phyloP scores from a whole-genome alignment of 1,140 invertebrate genomes.

The Diuraphis noxia region DNA sequence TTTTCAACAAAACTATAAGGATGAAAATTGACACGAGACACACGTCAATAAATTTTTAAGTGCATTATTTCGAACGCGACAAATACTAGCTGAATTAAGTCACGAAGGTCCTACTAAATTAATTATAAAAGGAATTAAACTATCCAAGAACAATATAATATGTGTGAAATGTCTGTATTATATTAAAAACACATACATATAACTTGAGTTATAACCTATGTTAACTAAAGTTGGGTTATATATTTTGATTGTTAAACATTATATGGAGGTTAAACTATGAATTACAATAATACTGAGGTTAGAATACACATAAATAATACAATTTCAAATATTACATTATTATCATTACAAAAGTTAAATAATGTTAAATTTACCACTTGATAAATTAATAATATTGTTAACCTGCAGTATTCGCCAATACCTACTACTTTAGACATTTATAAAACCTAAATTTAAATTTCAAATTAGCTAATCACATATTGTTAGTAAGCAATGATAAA shows the following conservation, averaged over 20 bases:
- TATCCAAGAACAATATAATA: neutral
- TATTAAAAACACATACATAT: neutral
- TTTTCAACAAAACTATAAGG: neutral
- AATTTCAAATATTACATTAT: neutral
- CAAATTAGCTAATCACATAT: constrained; percentile 15
- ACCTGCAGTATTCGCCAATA: neutral
- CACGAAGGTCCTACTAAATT: neutral
- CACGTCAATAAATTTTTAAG: constrained; percentile 9
- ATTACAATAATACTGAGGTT: neutral
- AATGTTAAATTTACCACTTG: neutral
- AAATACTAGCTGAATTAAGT: neutral
- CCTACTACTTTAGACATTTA: neutral
- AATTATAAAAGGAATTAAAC: neutral
- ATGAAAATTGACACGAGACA: constrained; percentile 2
- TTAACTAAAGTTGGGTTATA: neutral
- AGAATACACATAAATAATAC: neutral
- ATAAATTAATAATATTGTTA: neutral
- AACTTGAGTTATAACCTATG: neutral
- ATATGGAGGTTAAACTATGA: neutral
- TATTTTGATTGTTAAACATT: neutral
- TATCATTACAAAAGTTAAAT: neutral
- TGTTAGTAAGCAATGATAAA: neutral
- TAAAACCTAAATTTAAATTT: neutral
- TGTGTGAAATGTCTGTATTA: neutral
- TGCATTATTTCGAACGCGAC: neutral